Evolutionary conservation across 92 coral and sea anemone species (phyloP), one percentile per base, ranked within the genome.

Genomic region (Zoanthus sociatus): DNA sequence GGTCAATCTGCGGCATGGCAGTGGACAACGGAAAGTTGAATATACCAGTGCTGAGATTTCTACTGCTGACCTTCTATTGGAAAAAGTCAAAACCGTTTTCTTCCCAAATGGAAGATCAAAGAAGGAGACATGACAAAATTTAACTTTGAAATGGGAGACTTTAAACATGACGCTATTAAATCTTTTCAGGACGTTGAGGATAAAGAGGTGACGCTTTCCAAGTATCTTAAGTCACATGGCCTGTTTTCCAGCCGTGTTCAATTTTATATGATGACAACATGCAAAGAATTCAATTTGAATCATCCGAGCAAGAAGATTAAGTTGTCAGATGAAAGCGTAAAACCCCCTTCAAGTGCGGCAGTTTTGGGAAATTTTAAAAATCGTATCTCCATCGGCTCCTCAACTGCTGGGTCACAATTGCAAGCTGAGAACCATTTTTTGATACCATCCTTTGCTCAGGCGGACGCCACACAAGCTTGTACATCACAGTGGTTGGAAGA

Each of bases 1-100:
- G 70, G 87, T 91, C 7, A 71, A 73, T 58, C 58, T 76, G 81
- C 78, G 82, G 16, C 68, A 91, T n/a, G 91, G 88, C 64, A 87
- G 87, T 50, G 87, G 91, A 11, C 67, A 83, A 30, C 87, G 79
- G 8, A 84, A 87, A 32, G 77, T 91, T 45, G 75, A 17, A 37
- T 83, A 77, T 82, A 77, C 33, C 14, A 84, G 81, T 77, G 79
- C 66, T 66, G 89, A 88, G 17, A 86, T 83, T n/a, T 47, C 88
- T 47, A 78, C 91, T 9, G 86, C 69, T 20, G 89, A 88, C 48
- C 30, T 53, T 53, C 83, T 91, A n/a, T 47, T 83, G 72, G 73
- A 16, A 50, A 88, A 83, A 53, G 94, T 79, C 64, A 84, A 47
- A 12, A 76, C 64, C 60, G 55, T 78, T 13, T 83, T 83, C 48